Evolutionary conservation across 2,797 vertebrate species (phyloP), one percentile per base, ranked within the genome.

Genomic region (Pelodytes ibericus): DNA sequence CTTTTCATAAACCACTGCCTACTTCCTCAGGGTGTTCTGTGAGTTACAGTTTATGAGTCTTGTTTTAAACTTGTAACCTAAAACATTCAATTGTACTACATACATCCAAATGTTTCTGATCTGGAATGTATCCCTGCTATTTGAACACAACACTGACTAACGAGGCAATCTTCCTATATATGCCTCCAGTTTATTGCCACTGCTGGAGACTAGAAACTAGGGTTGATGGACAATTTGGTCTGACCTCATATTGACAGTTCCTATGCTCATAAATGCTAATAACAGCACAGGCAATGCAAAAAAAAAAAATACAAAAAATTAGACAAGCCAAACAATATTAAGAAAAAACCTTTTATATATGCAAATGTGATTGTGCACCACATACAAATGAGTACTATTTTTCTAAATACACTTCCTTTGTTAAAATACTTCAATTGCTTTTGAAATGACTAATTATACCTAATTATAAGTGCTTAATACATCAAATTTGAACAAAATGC

Each of bases 391-490:
- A 73, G 71, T 69, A 79, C 71, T 73, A 73, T 79, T 73, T 72
- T 73, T 66, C 71, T 79, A 79, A 79, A 79, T 79, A 79, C 70
- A 68, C 63, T 73, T 73, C 76, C 60, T 73, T 79, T 79, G 76
- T 79, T 79, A 44, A 36, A 73, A 67, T 67, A 79, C 41, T 79
- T 73, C 30, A 79, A 72, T 73, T 68, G 63, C 70, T 61, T 67
- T 79, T 56, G 64, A 79, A 73, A 73, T 79, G 57, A 60, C 76
- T 79, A 79, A 79, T 79, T 79, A 79, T 79, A 69, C 49, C 64
- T 72, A 79, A 79, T 79, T 73, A 79, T 79, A 69, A 73, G 71
- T 79, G 73, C 76, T 79, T 79, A 79, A 73, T 79, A 79, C 76
- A 79, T 79, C 76, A 79, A 53, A 44, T 66, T 68, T 59, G 33